Percentiles rank a stretch among this genome's conserved stretches.
These are phyloP conservation scores for Tachyglossus aculeatus DNA, from an alignment of 2,797 vertebrate species.

Conservation along the genomic window DNA sequence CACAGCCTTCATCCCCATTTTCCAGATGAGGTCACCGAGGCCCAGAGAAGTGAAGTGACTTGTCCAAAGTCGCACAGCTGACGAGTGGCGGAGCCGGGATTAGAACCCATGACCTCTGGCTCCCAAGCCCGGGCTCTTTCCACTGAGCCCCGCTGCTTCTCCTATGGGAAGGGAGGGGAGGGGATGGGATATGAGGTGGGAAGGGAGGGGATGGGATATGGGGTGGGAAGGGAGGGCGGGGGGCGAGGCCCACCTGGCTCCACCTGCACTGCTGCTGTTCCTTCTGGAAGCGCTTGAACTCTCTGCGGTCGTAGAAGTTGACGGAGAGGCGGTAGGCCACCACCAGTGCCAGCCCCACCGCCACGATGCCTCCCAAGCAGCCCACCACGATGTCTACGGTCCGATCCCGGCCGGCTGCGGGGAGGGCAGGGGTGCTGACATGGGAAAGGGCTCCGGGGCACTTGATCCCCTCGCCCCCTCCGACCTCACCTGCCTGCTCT, in stretches of 20 bases:
- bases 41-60: too few relatives aligned
- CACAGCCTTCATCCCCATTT: too few relatives aligned
- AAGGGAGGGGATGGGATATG: neutral
- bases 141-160: too few relatives aligned
- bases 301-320: constrained; percentile 72
- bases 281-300: constrained; percentile 71
- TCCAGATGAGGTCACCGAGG: too few relatives aligned
- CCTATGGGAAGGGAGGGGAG: neutral
- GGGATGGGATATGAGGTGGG: neutral
- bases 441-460: neutral
- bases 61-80: too few relatives aligned
- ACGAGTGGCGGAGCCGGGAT: too few relatives aligned
- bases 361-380: constrained; percentile 65
- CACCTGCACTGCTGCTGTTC: constrained; percentile 62
- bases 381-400: constrained; percentile 59
- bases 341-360: constrained; percentile 69
- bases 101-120: too few relatives aligned
- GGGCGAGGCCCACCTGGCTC: constrained; percentile 68
- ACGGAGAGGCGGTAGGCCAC: constrained; percentile 65
- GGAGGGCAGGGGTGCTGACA: neutral
- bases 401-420: constrained; percentile 28
- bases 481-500: neutral
- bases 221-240: neutral
- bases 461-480: neutral
- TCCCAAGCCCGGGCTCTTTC: too few relatives aligned